phyloP scores from a whole-genome alignment of 1,140 invertebrate species.

The Procambarus virginalis region DNA sequence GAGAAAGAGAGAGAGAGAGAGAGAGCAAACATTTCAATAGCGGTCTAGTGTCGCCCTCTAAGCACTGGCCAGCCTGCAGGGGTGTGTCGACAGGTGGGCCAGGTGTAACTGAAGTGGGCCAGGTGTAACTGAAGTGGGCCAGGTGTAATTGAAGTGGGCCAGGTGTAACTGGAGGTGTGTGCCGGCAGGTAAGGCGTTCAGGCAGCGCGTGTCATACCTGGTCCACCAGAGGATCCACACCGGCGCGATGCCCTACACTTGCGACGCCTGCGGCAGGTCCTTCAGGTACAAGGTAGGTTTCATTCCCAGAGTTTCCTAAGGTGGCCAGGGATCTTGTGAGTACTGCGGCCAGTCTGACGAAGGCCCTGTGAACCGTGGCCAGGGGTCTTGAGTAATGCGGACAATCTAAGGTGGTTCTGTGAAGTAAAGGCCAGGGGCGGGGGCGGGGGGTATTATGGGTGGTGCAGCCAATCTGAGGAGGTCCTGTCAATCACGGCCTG shows the following conservation, averaged over 20 bases:
- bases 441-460: too few species aligned
- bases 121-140: not conserved
- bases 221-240: slow-evolving; percentile 90
- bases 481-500: too few species aligned
- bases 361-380: not conserved
- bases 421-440: not conserved
- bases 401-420: not conserved
- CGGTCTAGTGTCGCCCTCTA: not conserved
- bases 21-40: too few species aligned
- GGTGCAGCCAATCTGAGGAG: too few species aligned
- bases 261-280: slow-evolving; percentile 85
- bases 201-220: slow-evolving; percentile 88
- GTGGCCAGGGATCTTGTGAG: not conserved
- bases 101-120: not conserved
- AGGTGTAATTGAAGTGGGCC: not conserved
- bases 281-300: slow-evolving; percentile 86
- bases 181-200: slow-evolving; percentile 85
- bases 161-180: slow-evolving; percentile 2
- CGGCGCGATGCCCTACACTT: slow-evolving; percentile 87
- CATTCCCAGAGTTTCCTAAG: not conserved
- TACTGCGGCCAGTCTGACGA: not conserved
- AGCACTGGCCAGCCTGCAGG: not conserved
- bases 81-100: too few species aligned
- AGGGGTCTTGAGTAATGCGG: too few species aligned
- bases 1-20: not conserved